Percentiles rank a stretch among this genome's conserved stretches.
Conservation (phyloP, 2,888 invertebrate genomes). For the Hymenopus coronatus region DNA sequence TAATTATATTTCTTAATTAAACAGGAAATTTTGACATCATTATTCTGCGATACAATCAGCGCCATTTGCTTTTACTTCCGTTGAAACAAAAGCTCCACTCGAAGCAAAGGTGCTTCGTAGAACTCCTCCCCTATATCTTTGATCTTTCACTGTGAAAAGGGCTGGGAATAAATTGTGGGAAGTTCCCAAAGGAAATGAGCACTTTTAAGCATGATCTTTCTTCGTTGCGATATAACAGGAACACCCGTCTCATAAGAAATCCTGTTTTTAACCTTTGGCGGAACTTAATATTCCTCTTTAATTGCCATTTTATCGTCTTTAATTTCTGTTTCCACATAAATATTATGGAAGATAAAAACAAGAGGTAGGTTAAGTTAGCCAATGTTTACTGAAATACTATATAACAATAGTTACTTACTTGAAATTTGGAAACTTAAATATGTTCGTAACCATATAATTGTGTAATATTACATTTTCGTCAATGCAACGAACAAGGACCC, state of each 20-base stretch:
- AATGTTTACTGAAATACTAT: too few relatives aligned
- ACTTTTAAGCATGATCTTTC: neutral
- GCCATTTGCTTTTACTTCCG: neutral
- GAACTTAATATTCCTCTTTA: neutral
- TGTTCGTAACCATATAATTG: too few relatives aligned
- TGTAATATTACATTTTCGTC: too few relatives aligned
- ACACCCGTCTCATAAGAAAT: neutral
- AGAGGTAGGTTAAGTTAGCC: too few relatives aligned
- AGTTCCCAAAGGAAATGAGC: neutral
- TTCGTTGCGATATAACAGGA: neutral
- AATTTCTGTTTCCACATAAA: neutral
- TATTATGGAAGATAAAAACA: too few relatives aligned
- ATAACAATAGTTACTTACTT: too few relatives aligned
- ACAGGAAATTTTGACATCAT: too few relatives aligned
- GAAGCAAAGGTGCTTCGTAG: neutral
- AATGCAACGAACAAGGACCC: too few relatives aligned
- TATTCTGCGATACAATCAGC: neutral
- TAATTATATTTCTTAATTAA: too few relatives aligned
- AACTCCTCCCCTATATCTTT: neutral
- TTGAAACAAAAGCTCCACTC: neutral
- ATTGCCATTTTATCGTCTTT: neutral
- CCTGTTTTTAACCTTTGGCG: neutral
- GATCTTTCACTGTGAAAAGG: neutral
- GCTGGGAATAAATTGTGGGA: neutral
- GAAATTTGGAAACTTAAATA: too few relatives aligned